Conservation (phyloP, 1,140 invertebrate genomes). For the Camponotus pennsylvanicus region DNA sequence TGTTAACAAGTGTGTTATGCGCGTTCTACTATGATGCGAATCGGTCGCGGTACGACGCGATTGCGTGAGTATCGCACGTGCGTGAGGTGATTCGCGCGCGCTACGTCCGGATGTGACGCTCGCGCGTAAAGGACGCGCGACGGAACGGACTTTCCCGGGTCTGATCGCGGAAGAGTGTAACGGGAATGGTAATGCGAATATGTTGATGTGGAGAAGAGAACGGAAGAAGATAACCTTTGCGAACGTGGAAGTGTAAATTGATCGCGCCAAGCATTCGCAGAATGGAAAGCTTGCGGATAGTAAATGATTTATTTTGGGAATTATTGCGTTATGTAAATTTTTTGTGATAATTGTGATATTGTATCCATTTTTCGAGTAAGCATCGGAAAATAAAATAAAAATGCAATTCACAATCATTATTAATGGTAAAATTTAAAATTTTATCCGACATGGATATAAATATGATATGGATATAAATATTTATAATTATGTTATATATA, state of each 20-base stretch:
- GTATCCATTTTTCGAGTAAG: background rate
- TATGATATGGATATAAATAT: too few species aligned
- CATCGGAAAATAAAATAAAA: background rate
- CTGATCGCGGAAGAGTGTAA: conserved; percentile 39
- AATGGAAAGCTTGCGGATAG: background rate
- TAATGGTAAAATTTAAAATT: background rate
- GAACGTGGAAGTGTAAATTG: conserved; percentile 61
- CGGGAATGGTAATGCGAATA: conserved; percentile 55
- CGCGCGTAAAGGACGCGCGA: conserved; percentile 49
- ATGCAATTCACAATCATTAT: background rate
- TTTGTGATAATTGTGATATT: background rate
- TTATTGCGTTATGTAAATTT: background rate
- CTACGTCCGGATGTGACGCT: conserved; percentile 49
- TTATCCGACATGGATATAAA: too few species aligned
- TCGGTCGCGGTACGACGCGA: conserved; percentile 36
- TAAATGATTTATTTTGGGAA: background rate
- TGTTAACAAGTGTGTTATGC: background rate
- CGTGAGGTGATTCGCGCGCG: conserved; percentile 29
- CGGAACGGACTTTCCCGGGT: conserved; percentile 48
- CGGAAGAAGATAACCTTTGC: conserved; percentile 11
- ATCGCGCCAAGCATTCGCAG: background rate
- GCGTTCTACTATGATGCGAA: conserved; percentile 30
- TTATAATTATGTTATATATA: too few species aligned
- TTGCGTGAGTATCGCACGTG: conserved; percentile 21
- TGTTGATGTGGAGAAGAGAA: conserved; percentile 49